A percentile compares a stretch with the other conserved stretches of the same genome.
These are phyloP conservation scores for Porites australiensis DNA, from an alignment of 64 coral and sea anemone species.

Conservation along the genomic window DNA sequence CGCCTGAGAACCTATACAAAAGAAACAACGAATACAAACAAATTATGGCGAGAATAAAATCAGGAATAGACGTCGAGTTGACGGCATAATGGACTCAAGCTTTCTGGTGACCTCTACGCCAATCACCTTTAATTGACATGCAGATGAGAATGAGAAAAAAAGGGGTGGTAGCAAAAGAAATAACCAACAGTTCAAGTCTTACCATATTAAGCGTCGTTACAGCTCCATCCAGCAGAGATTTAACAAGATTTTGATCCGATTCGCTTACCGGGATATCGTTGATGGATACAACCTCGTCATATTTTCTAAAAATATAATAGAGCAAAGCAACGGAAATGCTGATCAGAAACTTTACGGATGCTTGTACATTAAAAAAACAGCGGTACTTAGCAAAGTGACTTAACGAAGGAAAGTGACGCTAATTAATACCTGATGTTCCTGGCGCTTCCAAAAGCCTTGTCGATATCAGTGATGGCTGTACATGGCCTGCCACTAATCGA, in stretches of 20 bases:
- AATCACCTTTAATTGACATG: no score
- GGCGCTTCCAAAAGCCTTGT: constrained; percentile 61
- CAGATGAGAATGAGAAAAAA: no score
- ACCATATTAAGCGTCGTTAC: constrained; percentile 75
- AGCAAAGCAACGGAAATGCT: no score
- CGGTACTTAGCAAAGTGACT: neutral
- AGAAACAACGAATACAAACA: no score
- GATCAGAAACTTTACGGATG: no score
- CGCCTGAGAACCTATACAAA: constrained; percentile 75
- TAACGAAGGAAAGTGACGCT: neutral
- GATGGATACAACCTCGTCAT: constrained; percentile 93
- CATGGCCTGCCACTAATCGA: constrained; percentile 58
- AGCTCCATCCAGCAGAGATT: constrained; percentile 79
- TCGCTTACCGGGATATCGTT: constrained; percentile 89
- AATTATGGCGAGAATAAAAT: no score
- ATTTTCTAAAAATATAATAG: constrained; percentile 71
- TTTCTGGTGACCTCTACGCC: no score
- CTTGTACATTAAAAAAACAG: no score
- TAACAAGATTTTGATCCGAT: constrained; percentile 73
- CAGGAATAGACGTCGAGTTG: no score
- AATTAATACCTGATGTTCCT: constrained; percentile 78
- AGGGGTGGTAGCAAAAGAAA: no score
- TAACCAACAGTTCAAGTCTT: neutral
- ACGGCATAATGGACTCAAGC: no score
- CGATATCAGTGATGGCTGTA: constrained; percentile 81